phyloP scores from a whole-genome alignment of 2,888 invertebrate genomes.

The Cyrtodaria siliqua region DNA sequence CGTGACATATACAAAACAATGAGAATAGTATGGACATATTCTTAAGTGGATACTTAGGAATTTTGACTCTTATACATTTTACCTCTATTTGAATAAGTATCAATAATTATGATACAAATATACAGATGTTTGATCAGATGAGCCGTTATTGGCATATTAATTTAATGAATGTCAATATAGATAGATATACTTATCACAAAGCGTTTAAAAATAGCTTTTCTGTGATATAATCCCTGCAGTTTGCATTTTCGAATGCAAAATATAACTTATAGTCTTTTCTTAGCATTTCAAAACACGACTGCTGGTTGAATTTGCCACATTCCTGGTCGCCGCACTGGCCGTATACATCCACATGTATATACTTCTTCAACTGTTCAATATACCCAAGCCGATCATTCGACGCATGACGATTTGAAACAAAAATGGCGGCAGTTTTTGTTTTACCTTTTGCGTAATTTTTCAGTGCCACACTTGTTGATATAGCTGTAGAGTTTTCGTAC shows the following conservation, averaged over 20 bases:
- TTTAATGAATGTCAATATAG: no score
- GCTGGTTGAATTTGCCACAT: constrained; percentile 89
- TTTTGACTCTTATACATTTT: no score
- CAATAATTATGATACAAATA: no score
- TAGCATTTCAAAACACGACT: constrained; percentile 95
- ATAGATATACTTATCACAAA: constrained; percentile 89
- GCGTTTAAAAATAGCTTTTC: constrained; percentile 99
- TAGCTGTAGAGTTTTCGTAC: constrained; percentile 87
- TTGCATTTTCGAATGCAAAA: constrained; percentile 98
- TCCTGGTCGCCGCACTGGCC: constrained; percentile 79
- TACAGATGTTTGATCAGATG: no score
- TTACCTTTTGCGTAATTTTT: constrained; percentile 90
- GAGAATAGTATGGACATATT: no score
- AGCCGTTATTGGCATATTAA: no score
- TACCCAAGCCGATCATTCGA: constrained; percentile 95
- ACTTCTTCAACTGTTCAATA: constrained; percentile 93
- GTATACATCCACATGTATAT: constrained; percentile 89
- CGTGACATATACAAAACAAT: no score
- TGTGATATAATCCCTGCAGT: constrained; percentile 97
- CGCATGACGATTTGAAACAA: constrained; percentile 98
- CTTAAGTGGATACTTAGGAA: no score
- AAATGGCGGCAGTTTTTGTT: constrained; percentile 97
- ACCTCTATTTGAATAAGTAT: no score
- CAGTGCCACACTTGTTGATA: constrained; percentile 72
- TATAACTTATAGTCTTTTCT: constrained; percentile 98